Base-by-base conservation (phyloP, 2,888 invertebrate genomes). In the Erebia palarica region DNA sequence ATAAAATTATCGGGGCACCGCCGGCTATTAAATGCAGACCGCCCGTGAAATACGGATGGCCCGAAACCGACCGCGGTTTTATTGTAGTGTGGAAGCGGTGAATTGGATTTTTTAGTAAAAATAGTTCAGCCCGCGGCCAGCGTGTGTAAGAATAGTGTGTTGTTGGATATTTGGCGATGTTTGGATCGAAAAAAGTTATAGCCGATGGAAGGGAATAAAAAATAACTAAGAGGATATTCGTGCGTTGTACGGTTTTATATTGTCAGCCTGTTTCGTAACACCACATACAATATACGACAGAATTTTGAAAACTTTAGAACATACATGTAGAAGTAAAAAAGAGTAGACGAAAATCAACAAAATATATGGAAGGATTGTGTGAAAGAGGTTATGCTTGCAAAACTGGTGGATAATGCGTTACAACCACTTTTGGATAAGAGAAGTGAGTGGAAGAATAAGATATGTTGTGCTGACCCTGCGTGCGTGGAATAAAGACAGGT, bases 1-100 rank as follows among this genome's bases (percentile, higher is more conserved):
- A 92, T 92, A 91, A 92, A 92, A 92, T 92, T 92, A 92, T 92
- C 89, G 89, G 87, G 83, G 85, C 85, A 87, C 90, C 88, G 85
- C 83, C 82, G 82, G 88, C 92, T 88, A 91, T 92, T 92, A 92
- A 91, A 89, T 85, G 91, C 92, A 92, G 92, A 86, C 91, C 87
- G 88, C 83, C 84, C 86, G 88, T 90, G 89, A 91, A 91, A 90
- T 89, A 87, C 85, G 82, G 81, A 84, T 82, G 81, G 81, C 81
- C 80, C 80, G 83, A 82, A 81, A 75, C 77, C 59, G 66, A 47
- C 51, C 51, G 73, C 42, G 71, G 71, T 71, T 67, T 69, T 58
- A 53, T 73, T 69, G 69, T 71, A 49, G 65, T 60, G 66, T 71
- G 55, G 55, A 55, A 67, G 59, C 67, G 67, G 59, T 4, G 53